Percentiles rank a stretch among this genome's conserved stretches.
These are phyloP conservation scores for Penaeus monodon DNA, from an alignment of 2,888 invertebrate genomes.

Conservation along the genomic window DNA sequence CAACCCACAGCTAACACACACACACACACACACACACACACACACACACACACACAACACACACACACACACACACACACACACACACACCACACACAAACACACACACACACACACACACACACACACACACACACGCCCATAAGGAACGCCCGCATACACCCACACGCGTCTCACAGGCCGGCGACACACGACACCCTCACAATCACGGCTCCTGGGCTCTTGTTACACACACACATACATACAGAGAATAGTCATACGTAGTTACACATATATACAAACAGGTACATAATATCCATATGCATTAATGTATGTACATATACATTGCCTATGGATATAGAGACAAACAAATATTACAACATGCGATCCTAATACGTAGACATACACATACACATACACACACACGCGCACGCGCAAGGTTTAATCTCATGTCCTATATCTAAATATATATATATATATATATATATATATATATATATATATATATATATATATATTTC, in stretches of 20 bases:
- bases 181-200: constrained; percentile 2
- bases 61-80: neutral
- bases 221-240: too few relatives aligned
- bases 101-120: neutral
- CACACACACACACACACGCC: neutral
- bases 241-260: too few relatives aligned
- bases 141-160: neutral
- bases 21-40: neutral
- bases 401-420: neutral
- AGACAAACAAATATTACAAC: too few relatives aligned
- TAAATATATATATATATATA: too few relatives aligned
- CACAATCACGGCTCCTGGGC: neutral
- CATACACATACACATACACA: neutral
- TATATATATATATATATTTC: too few relatives aligned
- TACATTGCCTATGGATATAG: too few relatives aligned
- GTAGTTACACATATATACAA: too few relatives aligned
- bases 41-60: neutral
- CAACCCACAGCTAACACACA: neutral
- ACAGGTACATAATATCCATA: too few relatives aligned
- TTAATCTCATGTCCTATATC: too few relatives aligned
- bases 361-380: too few relatives aligned
- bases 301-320: too few relatives aligned
- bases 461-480: too few relatives aligned
- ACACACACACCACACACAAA: neutral
- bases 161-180: neutral